These are phyloP conservation scores for Drosophila fungiperda DNA, from an alignment of 2,888 invertebrate species.

Conservation along the genomic window DNA sequence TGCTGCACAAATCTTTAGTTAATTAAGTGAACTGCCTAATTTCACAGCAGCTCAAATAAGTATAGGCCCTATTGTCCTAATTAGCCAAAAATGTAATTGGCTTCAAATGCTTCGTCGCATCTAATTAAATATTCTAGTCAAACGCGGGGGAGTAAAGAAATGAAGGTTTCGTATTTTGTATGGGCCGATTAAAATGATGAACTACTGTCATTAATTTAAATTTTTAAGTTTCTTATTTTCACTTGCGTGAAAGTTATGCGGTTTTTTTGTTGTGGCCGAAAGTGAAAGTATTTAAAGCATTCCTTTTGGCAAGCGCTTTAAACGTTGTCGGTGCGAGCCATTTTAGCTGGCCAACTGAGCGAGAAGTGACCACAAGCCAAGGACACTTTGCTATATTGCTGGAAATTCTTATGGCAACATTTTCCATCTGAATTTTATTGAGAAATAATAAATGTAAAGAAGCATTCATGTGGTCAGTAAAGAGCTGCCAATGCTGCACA, in stretches of 20 bases:
- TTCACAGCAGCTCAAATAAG: slow-evolving; percentile 58
- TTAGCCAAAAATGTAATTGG: slow-evolving; percentile 62
- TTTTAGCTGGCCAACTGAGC: slow-evolving; percentile 16
- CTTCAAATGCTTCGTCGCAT: slow-evolving; percentile 38
- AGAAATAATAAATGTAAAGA: slow-evolving; percentile 1
- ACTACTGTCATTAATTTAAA: slow-evolving; percentile 59
- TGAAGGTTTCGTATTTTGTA: slow-evolving; percentile 3
- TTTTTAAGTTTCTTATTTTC: slow-evolving; percentile 64
- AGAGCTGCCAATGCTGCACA: slow-evolving; percentile 7
- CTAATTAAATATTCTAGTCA: slow-evolving; percentile 68
- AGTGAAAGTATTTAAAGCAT: slow-evolving; percentile 70
- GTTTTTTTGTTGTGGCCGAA: slow-evolving; percentile 9
- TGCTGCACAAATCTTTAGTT: slow-evolving; percentile 27
- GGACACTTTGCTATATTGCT: slow-evolving; percentile 9
- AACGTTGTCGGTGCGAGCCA: slow-evolving; percentile 5
- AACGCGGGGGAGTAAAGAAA: neutral
- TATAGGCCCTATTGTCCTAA: slow-evolving; percentile 67
- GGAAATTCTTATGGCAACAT: slow-evolving; percentile 26
- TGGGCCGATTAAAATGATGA: slow-evolving; percentile 65
- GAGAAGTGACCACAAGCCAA: slow-evolving; percentile 15
- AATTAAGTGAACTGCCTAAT: slow-evolving; percentile 27
- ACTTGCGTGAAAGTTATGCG: slow-evolving; percentile 68
- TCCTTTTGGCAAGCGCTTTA: slow-evolving; percentile 29
- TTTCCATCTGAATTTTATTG: slow-evolving; percentile 34
- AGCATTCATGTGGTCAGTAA: slow-evolving; percentile 42